These are phyloP conservation scores for Phthorimaea operculella DNA, from an alignment of 1,140 invertebrate species.

Conservation along the genomic window DNA sequence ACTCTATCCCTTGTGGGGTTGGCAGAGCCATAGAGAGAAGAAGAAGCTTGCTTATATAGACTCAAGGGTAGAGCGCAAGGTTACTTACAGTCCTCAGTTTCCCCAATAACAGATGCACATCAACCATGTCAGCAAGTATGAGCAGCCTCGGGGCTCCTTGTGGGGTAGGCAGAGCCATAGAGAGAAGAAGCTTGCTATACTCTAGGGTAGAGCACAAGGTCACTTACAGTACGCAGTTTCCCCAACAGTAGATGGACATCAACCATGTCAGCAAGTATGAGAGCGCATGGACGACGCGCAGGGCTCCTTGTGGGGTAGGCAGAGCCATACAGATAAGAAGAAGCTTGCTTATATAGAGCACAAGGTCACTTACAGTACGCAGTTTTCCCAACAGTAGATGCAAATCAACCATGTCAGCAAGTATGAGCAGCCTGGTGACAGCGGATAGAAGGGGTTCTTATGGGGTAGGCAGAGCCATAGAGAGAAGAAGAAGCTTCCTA, in stretches of 20 bases:
- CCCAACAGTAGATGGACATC: slow-evolving; percentile 95
- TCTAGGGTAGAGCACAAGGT: not conserved
- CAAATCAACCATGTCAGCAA: slow-evolving; percentile 99
- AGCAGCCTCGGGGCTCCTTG: slow-evolving; percentile 94
- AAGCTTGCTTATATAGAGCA: too few species aligned
- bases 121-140: slow-evolving; percentile 98
- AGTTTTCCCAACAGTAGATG: slow-evolving; percentile 93
- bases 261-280: slow-evolving; percentile 98
- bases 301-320: slow-evolving; percentile 95
- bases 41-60: too few species aligned
- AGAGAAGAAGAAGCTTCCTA: too few species aligned
- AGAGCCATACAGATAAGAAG: too few species aligned
- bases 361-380: slow-evolving; percentile 78
- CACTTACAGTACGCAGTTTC: slow-evolving; percentile 82
- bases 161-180: too few species aligned
- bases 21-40: too few species aligned
- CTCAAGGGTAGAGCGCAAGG: too few species aligned
- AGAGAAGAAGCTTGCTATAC: too few species aligned
- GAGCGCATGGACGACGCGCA: slow-evolving; percentile 88
- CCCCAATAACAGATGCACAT: slow-evolving; percentile 93
- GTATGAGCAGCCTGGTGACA: slow-evolving; percentile 92
- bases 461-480: too few species aligned
- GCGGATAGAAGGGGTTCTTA: slow-evolving; percentile 92
- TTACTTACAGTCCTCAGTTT: slow-evolving; percentile 84
- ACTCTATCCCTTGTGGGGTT: too few species aligned